Conservation (phyloP, 37 sponge, comb jelly and placozoan genomes). For the Halichondria panicea region DNA sequence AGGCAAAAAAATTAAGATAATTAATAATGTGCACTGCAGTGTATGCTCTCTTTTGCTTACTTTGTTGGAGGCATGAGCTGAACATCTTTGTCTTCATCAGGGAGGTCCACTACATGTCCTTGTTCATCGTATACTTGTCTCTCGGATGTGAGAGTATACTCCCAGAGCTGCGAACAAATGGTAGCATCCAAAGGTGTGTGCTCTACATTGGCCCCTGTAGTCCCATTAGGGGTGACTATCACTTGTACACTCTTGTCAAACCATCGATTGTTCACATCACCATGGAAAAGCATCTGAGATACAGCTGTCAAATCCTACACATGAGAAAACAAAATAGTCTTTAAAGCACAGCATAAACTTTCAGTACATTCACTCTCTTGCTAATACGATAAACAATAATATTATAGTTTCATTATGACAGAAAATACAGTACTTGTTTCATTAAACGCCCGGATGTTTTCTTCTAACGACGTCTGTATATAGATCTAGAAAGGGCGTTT, state of each 20-base stretch:
- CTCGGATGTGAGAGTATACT: slow-evolving; percentile 40
- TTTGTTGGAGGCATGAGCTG: neutral
- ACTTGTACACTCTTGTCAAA: slow-evolving; percentile 59
- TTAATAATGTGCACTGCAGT: neutral
- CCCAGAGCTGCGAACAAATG: slow-evolving; percentile 60
- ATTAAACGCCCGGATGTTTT: too few species aligned
- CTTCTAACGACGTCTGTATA: too few species aligned
- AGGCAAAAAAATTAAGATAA: neutral
- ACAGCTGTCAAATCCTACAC: slow-evolving; percentile 19
- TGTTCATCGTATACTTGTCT: slow-evolving; percentile 55
- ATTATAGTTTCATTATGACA: too few species aligned
- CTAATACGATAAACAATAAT: too few species aligned
- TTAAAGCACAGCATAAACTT: too few species aligned
- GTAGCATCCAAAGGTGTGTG: slow-evolving; percentile 78
- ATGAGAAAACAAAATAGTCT: too few species aligned
- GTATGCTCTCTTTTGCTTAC: neutral
- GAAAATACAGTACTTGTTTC: too few species aligned
- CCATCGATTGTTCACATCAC: slow-evolving; percentile 62
- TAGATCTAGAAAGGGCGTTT: too few species aligned
- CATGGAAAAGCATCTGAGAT: slow-evolving; percentile 33
- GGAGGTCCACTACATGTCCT: slow-evolving; percentile 45
- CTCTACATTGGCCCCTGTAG: slow-evolving; percentile 58
- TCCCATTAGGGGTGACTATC: slow-evolving; percentile 20
- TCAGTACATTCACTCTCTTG: too few species aligned
- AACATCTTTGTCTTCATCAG: slow-evolving; percentile 7